A percentile compares a stretch with the other conserved stretches of the same genome.
phyloP scores from a whole-genome alignment of 2,888 invertebrate genomes.

The Drosophila borborema region DNA sequence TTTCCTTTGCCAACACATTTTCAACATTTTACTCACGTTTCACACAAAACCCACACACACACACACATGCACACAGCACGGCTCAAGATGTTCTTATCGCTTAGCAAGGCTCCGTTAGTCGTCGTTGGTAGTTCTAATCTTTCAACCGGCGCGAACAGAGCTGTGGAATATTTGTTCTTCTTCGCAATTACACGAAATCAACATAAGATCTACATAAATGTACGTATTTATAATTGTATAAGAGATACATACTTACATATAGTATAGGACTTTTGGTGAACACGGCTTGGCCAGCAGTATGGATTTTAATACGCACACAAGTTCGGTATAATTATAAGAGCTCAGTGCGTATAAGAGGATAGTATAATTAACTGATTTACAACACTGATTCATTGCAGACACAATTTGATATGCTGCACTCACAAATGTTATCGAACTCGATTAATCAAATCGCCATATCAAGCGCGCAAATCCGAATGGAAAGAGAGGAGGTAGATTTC shows the following conservation, averaged over 20 bases:
- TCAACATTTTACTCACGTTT: neutral
- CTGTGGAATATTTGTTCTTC: neutral
- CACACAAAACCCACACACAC: no score
- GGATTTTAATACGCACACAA: neutral
- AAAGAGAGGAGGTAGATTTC: neutral
- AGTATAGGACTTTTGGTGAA: neutral
- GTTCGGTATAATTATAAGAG: neutral
- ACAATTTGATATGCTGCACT: neutral
- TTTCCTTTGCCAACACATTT: neutral
- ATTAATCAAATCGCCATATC: neutral
- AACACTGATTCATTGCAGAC: conserved; percentile 16
- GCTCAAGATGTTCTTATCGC: neutral
- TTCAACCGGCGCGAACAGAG: neutral
- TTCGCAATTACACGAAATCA: neutral
- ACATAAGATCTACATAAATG: neutral
- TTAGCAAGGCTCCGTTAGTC: neutral
- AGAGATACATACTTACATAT: neutral
- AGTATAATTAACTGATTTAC: neutral
- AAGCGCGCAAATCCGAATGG: neutral
- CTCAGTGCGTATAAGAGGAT: neutral
- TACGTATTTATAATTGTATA: neutral
- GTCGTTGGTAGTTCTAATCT: conserved; percentile 6
- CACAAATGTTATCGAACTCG: neutral
- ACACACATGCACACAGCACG: neutral
- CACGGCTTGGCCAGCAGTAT: neutral